Conservation (phyloP, 2,888 invertebrate genomes). For the Kuschelorhynchus macadamiae region DNA sequence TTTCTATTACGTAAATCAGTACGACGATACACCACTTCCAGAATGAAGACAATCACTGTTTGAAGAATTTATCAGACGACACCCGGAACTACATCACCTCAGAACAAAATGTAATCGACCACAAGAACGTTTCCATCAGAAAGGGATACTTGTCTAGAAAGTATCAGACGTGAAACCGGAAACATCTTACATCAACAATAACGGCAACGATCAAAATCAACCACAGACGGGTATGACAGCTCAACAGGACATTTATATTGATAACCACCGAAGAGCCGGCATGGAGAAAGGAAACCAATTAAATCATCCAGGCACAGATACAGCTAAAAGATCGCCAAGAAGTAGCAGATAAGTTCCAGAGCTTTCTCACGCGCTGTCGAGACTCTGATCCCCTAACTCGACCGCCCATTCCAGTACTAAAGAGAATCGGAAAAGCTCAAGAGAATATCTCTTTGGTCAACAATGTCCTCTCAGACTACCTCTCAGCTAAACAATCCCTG, state of each 20-base stretch:
- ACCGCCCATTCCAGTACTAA: not conserved
- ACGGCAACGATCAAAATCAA: not conserved
- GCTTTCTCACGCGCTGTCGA: not conserved
- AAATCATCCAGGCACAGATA: not conserved
- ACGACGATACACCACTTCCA: not conserved
- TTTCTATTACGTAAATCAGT: not conserved
- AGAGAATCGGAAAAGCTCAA: not conserved
- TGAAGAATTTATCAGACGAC: conserved; percentile 8
- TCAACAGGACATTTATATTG: not conserved
- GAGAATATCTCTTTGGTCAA: not conserved
- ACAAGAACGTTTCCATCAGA: not conserved
- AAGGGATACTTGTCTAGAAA: not conserved
- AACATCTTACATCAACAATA: not conserved
- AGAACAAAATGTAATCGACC: not conserved
- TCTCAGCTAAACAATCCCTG: not conserved
- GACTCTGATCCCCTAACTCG: not conserved
- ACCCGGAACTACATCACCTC: conserved; percentile 8
- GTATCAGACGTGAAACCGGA: not conserved
- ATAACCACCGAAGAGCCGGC: not conserved
- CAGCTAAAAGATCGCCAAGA: not conserved
- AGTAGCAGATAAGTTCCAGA: not conserved
- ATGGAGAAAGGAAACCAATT: not conserved
- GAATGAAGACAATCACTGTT: not conserved
- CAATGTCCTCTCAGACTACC: not conserved
- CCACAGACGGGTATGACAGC: not conserved